Percentiles rank a stretch among this genome's conserved stretches.
Evolutionary conservation across 2,113 vertebrate species (phyloP).

Genomic region (Asarcornis scutulata): DNA sequence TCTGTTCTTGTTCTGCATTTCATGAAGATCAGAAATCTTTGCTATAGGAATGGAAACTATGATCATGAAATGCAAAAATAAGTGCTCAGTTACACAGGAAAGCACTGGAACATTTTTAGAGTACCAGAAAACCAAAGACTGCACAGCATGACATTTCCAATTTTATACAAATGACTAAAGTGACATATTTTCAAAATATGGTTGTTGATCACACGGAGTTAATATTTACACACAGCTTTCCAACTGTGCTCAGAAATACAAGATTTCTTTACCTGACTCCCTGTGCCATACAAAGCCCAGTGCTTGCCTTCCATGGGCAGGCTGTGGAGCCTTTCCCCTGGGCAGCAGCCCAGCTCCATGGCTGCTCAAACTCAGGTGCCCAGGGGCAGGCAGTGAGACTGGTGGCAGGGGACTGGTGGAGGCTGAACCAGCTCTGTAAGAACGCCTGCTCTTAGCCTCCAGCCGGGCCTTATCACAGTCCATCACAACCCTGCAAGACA

Average conservation of each 20-base stretch:
- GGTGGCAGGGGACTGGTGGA: background rate
- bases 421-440: background rate
- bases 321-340: no score
- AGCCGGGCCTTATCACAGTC: background rate
- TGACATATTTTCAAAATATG: background rate
- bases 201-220: background rate
- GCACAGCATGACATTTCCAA: background rate
- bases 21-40: background rate
- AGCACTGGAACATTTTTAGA: background rate
- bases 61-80: background rate
- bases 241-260: background rate
- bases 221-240: background rate
- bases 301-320: rapidly evolving
- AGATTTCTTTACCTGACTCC: background rate
- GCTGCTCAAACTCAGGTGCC: rapidly evolving
- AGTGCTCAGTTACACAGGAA: background rate
- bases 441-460: background rate
- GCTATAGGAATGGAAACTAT: background rate
- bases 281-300: background rate
- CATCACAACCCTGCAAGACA: rapidly evolving
- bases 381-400: rapidly evolving
- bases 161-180: background rate
- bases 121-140: background rate
- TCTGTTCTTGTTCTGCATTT: background rate
- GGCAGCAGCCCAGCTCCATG: background rate